Base-by-base conservation (phyloP, 1,140 invertebrate genomes). In the Neodiprion fabricii region DNA sequence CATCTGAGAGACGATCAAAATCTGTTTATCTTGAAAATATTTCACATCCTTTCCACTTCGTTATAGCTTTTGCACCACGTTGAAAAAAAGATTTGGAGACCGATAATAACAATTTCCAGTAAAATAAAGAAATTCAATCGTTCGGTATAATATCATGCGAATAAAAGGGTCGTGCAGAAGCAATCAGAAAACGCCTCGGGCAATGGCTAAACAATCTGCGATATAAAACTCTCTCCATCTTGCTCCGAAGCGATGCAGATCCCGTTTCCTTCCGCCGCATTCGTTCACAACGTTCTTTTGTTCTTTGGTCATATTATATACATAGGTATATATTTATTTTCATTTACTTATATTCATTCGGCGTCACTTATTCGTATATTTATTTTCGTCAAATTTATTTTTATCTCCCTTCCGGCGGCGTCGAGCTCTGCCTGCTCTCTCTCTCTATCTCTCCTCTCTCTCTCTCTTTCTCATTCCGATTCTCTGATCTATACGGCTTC, bases 121-220 rank as follows among this genome's bases (percentile, higher is more conserved):
- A 17, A 61, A 61, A 61, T 65, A 68, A 81, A 81, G 80, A 81
- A 81, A 81, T 81, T 81, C 80, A 81, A 81, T 81, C 79, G 80
- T 74, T 74, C 70, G 74, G 76, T 81, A 78, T 81, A 81, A 81
- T 81, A 81, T 79, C 76, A 71, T 75, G 79, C 50, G 23, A 17
- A 28, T 67, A 47, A 71, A 71, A 74, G 74, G 72, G 68, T 74
- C 70, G 76, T 74, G 76, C 28, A 40, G 28, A 77, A 78, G 80
- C 80, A 81, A 81, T 81, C 79, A 79, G 76, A 81, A 79, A 81
- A 79, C 76, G 76, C 79, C 76, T 48, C 48, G 66, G 79, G 79
- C 79, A 71, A 79, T 81, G 78, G 80, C 78, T 81, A 81, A 81
- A 81, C 75, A 76, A 79, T 81, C 79, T 75, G 73, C 71, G 78